Evolutionary conservation across 2,888 invertebrate species (phyloP).

Genomic region (Drosophila quinaria): DNA sequence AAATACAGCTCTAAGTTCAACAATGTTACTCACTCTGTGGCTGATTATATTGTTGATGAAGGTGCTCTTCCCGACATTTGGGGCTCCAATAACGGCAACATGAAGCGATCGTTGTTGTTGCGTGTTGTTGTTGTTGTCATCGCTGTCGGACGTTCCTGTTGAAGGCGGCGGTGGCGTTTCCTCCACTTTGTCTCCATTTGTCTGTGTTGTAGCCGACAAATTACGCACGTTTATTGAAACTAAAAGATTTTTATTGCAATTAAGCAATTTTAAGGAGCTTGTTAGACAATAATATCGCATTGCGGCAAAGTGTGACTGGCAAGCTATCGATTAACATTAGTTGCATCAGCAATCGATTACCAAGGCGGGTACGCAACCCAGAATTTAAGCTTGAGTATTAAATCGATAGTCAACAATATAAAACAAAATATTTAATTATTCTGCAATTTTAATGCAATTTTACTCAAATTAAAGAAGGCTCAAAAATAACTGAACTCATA

Average conservation of each 20-base stretch:
- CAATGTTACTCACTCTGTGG: conserved; percentile 88
- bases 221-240: conserved; percentile 33
- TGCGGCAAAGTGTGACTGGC: conserved; percentile 33
- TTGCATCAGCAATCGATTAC: conserved; percentile 6
- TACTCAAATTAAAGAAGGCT: no score
- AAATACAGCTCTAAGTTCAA: neutral
- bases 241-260: conserved; percentile 39
- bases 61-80: conserved; percentile 98
- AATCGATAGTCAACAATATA: neutral
- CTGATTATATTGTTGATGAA: conserved; percentile 94
- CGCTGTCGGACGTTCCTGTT: conserved; percentile 2
- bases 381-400: neutral
- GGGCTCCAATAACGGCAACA: conserved; percentile 95
- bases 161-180: conserved; percentile 6
- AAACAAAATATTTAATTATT: neutral
- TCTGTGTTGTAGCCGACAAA: conserved; percentile 35
- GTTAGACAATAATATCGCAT: conserved; percentile 47
- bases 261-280: conserved; percentile 55
- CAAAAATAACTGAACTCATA: neutral
- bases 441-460: neutral
- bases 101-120: conserved; percentile 71
- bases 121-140: conserved; percentile 9
- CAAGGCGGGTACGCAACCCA: neutral
- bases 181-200: conserved; percentile 21
- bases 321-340: conserved; percentile 21